Evolutionary conservation across 2,797 vertebrate genomes (phyloP), one percentile per base, ranked within the genome.

Genomic region (Diplodus puntazzo): DNA sequence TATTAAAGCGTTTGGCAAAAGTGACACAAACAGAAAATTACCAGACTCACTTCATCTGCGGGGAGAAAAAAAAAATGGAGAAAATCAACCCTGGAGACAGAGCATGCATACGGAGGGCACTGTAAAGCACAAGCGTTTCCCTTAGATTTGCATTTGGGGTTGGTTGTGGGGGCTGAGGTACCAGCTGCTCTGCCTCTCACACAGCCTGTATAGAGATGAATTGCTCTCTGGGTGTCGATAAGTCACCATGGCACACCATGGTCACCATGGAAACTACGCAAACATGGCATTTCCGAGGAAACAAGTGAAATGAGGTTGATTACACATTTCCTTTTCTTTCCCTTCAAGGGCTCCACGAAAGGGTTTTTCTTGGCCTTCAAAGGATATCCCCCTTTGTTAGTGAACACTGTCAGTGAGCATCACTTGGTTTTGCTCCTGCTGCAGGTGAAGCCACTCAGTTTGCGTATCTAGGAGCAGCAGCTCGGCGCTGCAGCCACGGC

Each of bases 151-250:
- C 91, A 90, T 92, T 69, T 70, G 79, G 81, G 86, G 75, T 78
- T 91, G 86, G 85, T 67, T 87, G 89, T 89, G 92, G 88, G 88
- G 89, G 90, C 88, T 82, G 91, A 91, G 86, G 83, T 85, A 90
- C 91, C 93, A 94, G 93, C 93, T 94, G 93, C 91, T 93, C 89
- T 92, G 90, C 84, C 89, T 92, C 88, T 91, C 89, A 76, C 91
- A 86, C 88, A 90, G 90, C 81, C 88, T 86, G 87, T 87, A 91
- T 86, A 77, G 84, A 90, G 88, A 92, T 86, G 71, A 90, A 93
- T 92, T 86, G 82, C 89, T 90, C 86, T 79, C 85, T 83, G 88
- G 86, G 93, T 93, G 92, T 92, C 77, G 77, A 94, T 90, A 94
- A 92, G 93, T 94, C 93, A 92, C 88, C 88, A 83, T 87, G 77